Conservation (phyloP, 2,797 vertebrate genomes). For the Sciurus vulgaris region DNA sequence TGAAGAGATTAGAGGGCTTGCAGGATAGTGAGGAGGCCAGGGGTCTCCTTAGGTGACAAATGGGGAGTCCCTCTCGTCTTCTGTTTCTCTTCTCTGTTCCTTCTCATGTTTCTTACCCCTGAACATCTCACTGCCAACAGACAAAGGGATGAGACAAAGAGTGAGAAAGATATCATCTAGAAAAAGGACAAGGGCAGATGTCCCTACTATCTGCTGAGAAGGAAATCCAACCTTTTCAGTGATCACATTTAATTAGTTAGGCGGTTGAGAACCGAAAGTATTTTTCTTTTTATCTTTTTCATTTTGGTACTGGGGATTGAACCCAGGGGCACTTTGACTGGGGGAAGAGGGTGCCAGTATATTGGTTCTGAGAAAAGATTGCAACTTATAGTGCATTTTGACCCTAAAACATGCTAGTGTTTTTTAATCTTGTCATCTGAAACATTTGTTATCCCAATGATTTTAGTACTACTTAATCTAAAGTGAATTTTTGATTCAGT, state of each 20-base stretch:
- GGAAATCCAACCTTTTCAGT: background rate
- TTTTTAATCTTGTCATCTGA: background rate
- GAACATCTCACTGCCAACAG: background rate
- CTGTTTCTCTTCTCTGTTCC: background rate
- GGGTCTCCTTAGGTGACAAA: background rate
- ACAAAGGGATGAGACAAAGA: background rate
- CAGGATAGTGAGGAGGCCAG: fast-evolving
- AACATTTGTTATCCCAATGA: background rate
- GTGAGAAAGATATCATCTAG: background rate
- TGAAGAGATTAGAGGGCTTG: background rate
- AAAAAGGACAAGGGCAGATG: background rate
- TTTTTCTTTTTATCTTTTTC: background rate
- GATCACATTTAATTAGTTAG: background rate
- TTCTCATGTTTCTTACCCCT: background rate
- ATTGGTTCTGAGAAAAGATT: background rate
- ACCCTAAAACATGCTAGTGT: background rate
- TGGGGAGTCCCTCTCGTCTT: background rate
- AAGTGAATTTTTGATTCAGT: background rate
- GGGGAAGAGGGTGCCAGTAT: background rate
- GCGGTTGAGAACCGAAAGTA: background rate
- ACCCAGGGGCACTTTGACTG: background rate
- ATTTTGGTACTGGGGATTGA: no score
- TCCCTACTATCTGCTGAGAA: background rate
- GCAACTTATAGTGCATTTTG: background rate
- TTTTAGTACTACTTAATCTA: background rate